Conservation (phyloP, 2,113 vertebrate genomes). For the Sylvilagus bachmani region DNA sequence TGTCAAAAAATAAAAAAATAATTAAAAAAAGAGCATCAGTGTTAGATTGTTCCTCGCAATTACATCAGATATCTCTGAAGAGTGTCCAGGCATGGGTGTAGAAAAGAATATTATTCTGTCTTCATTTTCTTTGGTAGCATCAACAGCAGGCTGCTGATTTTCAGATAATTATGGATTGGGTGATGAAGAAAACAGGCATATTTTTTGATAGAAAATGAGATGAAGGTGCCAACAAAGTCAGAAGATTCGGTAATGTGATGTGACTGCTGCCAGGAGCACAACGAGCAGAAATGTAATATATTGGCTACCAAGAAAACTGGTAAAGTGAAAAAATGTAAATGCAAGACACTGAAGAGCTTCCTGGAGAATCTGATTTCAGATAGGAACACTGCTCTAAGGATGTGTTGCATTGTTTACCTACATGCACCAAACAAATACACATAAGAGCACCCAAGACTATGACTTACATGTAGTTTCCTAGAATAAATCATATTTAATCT, state of each 20-base stretch:
- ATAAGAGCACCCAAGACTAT: neutral
- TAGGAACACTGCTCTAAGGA: neutral
- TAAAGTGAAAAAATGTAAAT: constrained; percentile 69
- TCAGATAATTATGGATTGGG: constrained; percentile 85
- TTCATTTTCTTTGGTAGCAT: constrained; percentile 81
- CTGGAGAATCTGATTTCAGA: neutral
- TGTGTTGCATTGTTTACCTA: neutral
- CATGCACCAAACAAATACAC: neutral
- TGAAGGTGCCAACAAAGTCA: constrained; percentile 82
- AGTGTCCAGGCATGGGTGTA: constrained; percentile 73
- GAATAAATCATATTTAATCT: neutral
- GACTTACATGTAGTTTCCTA: neutral
- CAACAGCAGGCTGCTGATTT: constrained; percentile 82
- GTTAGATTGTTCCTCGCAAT: constrained; percentile 80
- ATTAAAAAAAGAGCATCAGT: too few species aligned
- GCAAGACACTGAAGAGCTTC: neutral
- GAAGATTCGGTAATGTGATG: constrained; percentile 85
- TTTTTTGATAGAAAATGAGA: constrained; percentile 86
- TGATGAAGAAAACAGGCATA: constrained; percentile 84
- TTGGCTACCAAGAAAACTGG: constrained; percentile 70
- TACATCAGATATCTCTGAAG: constrained; percentile 80
- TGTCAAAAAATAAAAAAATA: too few species aligned
- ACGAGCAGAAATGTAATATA: constrained; percentile 81
- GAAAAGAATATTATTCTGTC: constrained; percentile 75
- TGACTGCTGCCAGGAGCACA: constrained; percentile 84